Conservation (phyloP, 2,888 invertebrate species). For the Drosophila heteroneura region DNA sequence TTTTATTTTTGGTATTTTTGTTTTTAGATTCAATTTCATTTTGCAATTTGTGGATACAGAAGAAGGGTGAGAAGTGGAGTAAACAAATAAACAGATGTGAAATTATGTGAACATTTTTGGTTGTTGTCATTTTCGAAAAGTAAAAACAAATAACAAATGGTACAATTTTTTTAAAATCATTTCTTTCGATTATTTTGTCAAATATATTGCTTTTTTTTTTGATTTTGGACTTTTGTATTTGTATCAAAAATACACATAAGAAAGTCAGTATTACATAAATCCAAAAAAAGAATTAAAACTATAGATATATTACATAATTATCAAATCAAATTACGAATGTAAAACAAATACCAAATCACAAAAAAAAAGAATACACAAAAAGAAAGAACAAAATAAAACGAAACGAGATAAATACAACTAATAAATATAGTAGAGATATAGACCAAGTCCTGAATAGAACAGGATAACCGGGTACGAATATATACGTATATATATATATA, state of each 20-base stretch:
- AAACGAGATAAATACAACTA: constrained; percentile 37
- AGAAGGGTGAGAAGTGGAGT: constrained; percentile 84
- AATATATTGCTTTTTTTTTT: constrained; percentile 21
- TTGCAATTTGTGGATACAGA: constrained; percentile 82
- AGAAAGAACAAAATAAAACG: constrained; percentile 18
- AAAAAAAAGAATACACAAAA: constrained; percentile 15
- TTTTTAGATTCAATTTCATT: constrained; percentile 55
- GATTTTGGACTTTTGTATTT: constrained; percentile 31
- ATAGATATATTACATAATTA: constrained; percentile 48
- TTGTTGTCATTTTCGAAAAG: constrained; percentile 57
- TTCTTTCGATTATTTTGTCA: constrained; percentile 24
- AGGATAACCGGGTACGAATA: constrained; percentile 60
- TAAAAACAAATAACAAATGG: constrained; percentile 61
- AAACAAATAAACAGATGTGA: constrained; percentile 85
- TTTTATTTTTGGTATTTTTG: constrained; percentile 30
- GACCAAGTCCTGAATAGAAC: constrained; percentile 46
- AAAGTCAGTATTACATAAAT: constrained; percentile 57
- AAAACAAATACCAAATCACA: constrained; percentile 37
- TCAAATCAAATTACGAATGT: constrained; percentile 53
- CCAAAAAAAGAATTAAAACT: constrained; percentile 44
- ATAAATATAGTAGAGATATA: constrained; percentile 28
- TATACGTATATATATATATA: constrained; percentile 41
- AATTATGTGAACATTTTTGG: constrained; percentile 84
- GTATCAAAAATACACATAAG: constrained; percentile 43
- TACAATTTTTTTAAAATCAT: constrained; percentile 32